Base-by-base conservation (phyloP, 1,140 invertebrate genomes). In the Drosophila miranda region DNA sequence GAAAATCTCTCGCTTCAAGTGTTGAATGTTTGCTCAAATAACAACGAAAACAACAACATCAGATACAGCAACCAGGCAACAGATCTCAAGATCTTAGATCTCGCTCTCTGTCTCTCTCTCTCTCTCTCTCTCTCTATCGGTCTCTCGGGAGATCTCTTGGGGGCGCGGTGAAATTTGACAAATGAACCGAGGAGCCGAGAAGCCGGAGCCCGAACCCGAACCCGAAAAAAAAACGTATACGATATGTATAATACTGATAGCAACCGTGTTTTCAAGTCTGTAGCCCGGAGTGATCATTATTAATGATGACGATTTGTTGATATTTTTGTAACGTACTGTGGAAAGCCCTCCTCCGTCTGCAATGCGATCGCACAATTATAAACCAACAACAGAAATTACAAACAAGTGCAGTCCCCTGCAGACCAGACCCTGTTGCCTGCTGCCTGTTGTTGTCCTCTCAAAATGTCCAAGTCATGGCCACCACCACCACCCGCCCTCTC, bases 251-350 rank as follows among this genome's bases (percentile, higher is more conserved):
- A 38, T 38, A 38, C 34, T 38, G 34, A 38, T 38, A 38, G 67
- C 80, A 84, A 64, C 49, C 62, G 75, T 68, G 50, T 59, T 21
- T 72, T 53, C 55, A 57, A 72, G 70, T 48, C 51, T 76, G 62
- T 75, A 45, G 78, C 83, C 78, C 61, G 70, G 67, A 84, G 81
- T 82, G 88, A 90, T 90, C 77, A 90, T 89, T 89, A 89, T 89
- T 90, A 90, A 90, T 90, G 88, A 90, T 90, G 83, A 88, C 87
- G 88, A 90, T 90, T 90, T 90, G 88, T 90, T 90, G 88, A 88
- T 84, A 84, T 89, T 88, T 89, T 79, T 79, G 78, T 90, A 84
- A 86, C 78, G 66, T 84, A 72, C 69, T 72, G 58, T 75, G 79
- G 82, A 74, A 78, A 71, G 50, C 49, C 64, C 48, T 26, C 56